A percentile compares a stretch with the other conserved stretches of the same genome.
phyloP scores from a whole-genome alignment of 1,140 invertebrate genomes.

The Oncopeltus fasciatus region DNA sequence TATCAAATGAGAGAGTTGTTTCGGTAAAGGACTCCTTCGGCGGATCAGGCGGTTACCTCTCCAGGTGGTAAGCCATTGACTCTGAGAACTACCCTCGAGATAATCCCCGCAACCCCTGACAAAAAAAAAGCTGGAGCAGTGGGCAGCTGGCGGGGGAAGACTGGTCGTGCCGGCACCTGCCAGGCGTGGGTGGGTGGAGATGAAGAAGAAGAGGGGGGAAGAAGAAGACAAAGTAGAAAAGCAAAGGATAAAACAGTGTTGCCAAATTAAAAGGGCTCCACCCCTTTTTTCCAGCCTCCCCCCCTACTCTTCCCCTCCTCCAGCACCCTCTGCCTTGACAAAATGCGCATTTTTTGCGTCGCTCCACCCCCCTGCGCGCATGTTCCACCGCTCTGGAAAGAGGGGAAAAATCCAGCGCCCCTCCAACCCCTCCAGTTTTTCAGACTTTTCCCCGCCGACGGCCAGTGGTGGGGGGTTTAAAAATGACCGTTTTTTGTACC shows the following conservation, averaged over 20 bases:
- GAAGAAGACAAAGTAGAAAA: neutral
- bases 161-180: neutral
- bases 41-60: no score
- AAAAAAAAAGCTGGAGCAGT: no score
- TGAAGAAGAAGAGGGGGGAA: neutral
- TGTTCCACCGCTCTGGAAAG: neutral
- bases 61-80: no score
- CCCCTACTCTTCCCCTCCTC: neutral
- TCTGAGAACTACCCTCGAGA: no score
- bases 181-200: neutral
- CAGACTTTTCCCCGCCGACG: neutral
- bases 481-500: neutral
- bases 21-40: no score
- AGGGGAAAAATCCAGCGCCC: constrained; percentile 1
- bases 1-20: no score
- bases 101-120: no score
- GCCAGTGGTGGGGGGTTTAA: neutral
- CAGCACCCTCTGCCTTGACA: neutral
- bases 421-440: neutral
- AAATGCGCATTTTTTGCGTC: constrained; percentile 1
- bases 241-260: neutral
- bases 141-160: neutral
- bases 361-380: neutral
- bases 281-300: neutral
- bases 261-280: constrained; percentile 1